Percentiles rank a stretch among this genome's conserved stretches.
phyloP scores from a whole-genome alignment of 2,797 vertebrate species.

The Aphelocoma californica region DNA sequence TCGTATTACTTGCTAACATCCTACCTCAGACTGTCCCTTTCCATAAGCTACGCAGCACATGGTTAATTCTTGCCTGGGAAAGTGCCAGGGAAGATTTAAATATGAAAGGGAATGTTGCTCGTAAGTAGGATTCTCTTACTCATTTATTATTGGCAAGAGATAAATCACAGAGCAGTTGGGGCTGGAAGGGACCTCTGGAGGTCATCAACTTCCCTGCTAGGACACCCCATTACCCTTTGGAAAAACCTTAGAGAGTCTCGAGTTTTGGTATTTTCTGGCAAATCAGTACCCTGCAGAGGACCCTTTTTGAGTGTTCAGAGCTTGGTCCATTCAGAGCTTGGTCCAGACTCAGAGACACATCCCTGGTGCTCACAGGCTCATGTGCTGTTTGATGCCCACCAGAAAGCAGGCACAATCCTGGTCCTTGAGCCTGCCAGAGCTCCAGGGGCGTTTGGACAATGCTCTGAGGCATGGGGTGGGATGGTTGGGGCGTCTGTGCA shows the following conservation, averaged over 20 bases:
- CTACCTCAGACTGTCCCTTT: not conserved
- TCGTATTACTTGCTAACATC: not conserved
- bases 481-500: not conserved
- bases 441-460: not conserved
- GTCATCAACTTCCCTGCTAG: not conserved
- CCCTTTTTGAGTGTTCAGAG: not conserved
- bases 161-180: not conserved
- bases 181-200: not conserved
- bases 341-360: not conserved
- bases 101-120: not conserved
- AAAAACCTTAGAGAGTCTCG: not conserved
- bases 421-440: not conserved
- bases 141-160: not conserved
- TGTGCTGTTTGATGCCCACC: not conserved
- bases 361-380: accelerated
- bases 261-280: not conserved
- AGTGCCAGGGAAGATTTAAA: not conserved
- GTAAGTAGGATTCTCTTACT: not conserved
- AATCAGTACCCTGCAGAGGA: not conserved
- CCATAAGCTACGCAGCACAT: not conserved
- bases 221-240: not conserved
- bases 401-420: not conserved
- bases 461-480: not conserved
- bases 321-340: not conserved
- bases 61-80: constrained; percentile 1